These are phyloP conservation scores for Hypena proboscidalis DNA, from an alignment of 2,888 invertebrate genomes.

Conservation along the genomic window DNA sequence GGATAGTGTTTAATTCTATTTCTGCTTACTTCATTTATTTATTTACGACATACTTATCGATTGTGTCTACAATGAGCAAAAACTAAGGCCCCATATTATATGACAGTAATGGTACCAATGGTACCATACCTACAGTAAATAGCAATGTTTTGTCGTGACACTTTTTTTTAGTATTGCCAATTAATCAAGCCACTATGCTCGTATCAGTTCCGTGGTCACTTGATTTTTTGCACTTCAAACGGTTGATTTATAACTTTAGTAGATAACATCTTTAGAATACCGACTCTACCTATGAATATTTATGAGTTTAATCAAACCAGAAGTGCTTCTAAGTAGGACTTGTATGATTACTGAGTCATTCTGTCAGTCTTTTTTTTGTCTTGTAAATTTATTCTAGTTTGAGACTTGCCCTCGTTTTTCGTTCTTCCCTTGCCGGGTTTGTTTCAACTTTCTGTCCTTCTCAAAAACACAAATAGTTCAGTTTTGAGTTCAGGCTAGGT, in stretches of 20 bases:
- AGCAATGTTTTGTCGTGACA: not conserved
- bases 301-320: conserved; percentile 41
- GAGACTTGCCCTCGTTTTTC: too few relatives aligned
- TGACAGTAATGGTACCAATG: too few relatives aligned
- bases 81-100: too few relatives aligned
- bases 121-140: too few relatives aligned
- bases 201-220: conserved; percentile 24
- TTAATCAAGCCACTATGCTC: conserved; percentile 22
- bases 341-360: not conserved
- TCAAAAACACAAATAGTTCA: too few relatives aligned
- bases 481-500: too few relatives aligned
- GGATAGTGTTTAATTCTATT: too few relatives aligned
- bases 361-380: not conserved
- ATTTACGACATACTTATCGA: too few relatives aligned
- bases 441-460: too few relatives aligned
- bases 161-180: conserved; percentile 13
- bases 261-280: conserved; percentile 32
- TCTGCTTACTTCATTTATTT: too few relatives aligned
- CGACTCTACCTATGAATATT: conserved; percentile 32
- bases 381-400: not conserved
- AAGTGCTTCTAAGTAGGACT: conserved; percentile 24
- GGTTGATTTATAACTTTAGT: conserved; percentile 15
- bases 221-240: conserved; percentile 30
- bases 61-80: too few relatives aligned
- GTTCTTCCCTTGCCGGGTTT: too few relatives aligned